Percentiles rank a stretch among this genome's conserved stretches.
Conservation (phyloP, 2,888 invertebrate species). For the Auanema sp. region DNA sequence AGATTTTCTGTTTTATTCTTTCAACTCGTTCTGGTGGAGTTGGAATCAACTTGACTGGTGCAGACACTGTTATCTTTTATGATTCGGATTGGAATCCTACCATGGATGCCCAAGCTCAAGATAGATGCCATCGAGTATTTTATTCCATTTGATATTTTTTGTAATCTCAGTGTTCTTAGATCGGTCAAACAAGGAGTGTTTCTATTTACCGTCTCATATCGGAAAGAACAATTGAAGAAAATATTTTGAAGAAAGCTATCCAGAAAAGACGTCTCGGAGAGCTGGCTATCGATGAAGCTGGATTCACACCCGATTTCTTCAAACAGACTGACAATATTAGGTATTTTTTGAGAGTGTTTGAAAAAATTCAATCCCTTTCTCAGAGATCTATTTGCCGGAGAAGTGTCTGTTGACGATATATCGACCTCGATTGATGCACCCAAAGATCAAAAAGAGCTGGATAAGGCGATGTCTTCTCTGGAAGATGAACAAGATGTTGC, state of each 20-base stretch:
- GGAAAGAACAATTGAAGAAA: constrained; percentile 96
- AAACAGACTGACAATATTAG: constrained; percentile 68
- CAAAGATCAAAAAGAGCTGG: constrained; percentile 48
- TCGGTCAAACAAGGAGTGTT: constrained; percentile 98
- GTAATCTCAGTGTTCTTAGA: constrained; percentile 70
- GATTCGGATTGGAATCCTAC: constrained; percentile 83
- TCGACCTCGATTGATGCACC: constrained; percentile 32
- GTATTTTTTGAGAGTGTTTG: constrained; percentile 8
- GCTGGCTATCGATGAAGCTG: constrained; percentile 96
- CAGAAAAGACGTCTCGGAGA: constrained; percentile 93
- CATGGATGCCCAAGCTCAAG: constrained; percentile 88
- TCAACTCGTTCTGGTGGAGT: constrained; percentile 97
- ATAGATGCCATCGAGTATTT: constrained; percentile 77
- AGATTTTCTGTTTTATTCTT: constrained; percentile 94
- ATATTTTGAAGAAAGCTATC: constrained; percentile 96
- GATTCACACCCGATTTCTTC: constrained; percentile 95
- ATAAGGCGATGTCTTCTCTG: constrained; percentile 54
- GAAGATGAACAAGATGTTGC: constrained; percentile 61
- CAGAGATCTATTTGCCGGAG: constrained; percentile 58
- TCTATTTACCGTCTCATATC: constrained; percentile 95
- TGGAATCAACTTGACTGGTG: constrained; percentile 96
- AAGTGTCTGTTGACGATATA: constrained; percentile 42
- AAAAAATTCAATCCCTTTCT: constrained; percentile 8
- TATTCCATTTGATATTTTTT: constrained; percentile 3
- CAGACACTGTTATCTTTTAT: constrained; percentile 98